Evolutionary conservation across 2,888 invertebrate species (phyloP).

Genomic region (Trilocha varians): DNA sequence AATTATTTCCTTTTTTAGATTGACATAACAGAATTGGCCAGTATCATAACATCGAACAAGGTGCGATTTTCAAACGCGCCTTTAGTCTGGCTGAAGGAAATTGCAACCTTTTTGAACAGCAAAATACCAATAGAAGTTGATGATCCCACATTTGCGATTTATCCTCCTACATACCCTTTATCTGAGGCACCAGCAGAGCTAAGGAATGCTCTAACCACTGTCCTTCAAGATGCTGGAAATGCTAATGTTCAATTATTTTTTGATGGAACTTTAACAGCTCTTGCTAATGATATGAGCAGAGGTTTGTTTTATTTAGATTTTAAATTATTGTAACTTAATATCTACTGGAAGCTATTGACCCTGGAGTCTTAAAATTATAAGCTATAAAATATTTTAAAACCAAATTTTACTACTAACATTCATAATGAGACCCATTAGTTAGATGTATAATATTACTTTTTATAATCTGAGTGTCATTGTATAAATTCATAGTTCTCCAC

Average conservation of each 20-base stretch:
- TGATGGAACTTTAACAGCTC: slow-evolving; percentile 78
- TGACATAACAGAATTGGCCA: slow-evolving; percentile 70
- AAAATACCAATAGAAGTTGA: slow-evolving; percentile 76
- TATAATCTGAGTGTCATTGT: no score
- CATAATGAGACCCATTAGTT: no score
- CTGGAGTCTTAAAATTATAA: no score
- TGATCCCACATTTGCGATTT: slow-evolving; percentile 74
- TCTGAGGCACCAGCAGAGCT: slow-evolving; percentile 63
- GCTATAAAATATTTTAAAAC: no score
- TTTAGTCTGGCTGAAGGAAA: slow-evolving; percentile 78
- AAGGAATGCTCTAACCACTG: slow-evolving; percentile 51
- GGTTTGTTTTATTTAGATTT: slow-evolving; percentile 39
- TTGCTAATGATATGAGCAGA: slow-evolving; percentile 82
- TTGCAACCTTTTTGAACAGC: slow-evolving; percentile 76
- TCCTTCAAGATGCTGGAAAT: slow-evolving; percentile 75
- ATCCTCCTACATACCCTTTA: slow-evolving; percentile 72
- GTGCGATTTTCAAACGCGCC: slow-evolving; percentile 80
- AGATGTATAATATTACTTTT: no score
- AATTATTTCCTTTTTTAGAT: slow-evolving; percentile 64
- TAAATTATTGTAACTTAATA: background rate
- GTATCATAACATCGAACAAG: slow-evolving; percentile 70
- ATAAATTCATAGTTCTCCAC: no score
- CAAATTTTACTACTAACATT: no score
- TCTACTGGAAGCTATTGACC: no score
- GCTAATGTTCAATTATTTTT: slow-evolving; percentile 79